Base-by-base conservation (phyloP, 2,888 invertebrate species). In the Dorcus hopei region DNA sequence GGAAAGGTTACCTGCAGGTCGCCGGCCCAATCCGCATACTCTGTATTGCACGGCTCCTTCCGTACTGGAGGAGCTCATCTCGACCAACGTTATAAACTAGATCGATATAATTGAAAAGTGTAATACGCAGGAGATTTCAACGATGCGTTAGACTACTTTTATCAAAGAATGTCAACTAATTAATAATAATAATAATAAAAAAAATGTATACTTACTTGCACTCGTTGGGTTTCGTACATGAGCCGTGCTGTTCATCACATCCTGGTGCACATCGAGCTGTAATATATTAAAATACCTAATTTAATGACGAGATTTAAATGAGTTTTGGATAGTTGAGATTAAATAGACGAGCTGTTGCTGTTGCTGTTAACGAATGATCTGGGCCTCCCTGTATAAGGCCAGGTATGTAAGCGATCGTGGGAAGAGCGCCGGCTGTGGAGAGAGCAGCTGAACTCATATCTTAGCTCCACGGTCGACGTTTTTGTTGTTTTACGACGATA, bases 191-290 rank as follows among this genome's bases (percentile, higher is more conserved):
- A 41, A 58, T 38, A 14, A 14, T 14, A 14, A 14, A 14, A 14
- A 1, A 55, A 54, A 55, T 49, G 52, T 45, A 52, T 51, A 95
- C 95, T 95, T 87, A 96, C 95, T 86, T 86, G 94, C 97, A 97
- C 82, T 95, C 93, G 84, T 93, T 91, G 76, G 97, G 97, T 79
- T 87, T 86, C 76, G 85, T 87, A 84, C 97, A 97, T 82, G 88
- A 88, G 75, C 97, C 97, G 81, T 95, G 92, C 77, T 88, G 86
- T 70, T 87, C 84, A 81, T 93, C 89, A 84, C 97, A 97, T 79
- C 96, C 96, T 76, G 91, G 88, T 80, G 90, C 83, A 83, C 97
- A 97, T 74, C 90, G 88, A 74, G 97, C 97, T 97, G 85, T 70
- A 87, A 90, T 82, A 82, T 83, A 82, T 77, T 72, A 73, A 77